These are phyloP conservation scores for Drosophila nasuta DNA, from an alignment of 1,140 invertebrate genomes.

Conservation along the genomic window DNA sequence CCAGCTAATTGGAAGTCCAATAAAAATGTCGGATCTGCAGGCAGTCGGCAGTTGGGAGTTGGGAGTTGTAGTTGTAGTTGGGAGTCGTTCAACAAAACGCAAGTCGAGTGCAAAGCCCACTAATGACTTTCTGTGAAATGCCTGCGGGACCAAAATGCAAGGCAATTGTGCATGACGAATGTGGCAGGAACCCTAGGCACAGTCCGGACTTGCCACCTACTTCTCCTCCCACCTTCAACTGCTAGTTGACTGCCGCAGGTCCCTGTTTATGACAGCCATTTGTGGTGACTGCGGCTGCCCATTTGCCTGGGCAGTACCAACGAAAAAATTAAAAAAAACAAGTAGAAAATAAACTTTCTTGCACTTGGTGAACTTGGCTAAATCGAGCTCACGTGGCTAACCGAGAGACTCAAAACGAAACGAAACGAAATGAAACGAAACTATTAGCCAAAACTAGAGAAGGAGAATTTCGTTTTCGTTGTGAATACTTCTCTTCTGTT, in stretches of 20 bases:
- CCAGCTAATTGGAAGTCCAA: conserved; percentile 83
- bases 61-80: background rate
- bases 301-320: conserved; percentile 30
- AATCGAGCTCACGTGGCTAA: conserved; percentile 72
- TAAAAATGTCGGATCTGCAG: conserved; percentile 81
- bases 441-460: conserved; percentile 56
- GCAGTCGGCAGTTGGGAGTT: conserved; percentile 39
- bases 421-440: conserved; percentile 41
- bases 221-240: conserved; percentile 6
- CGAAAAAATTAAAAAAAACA: background rate
- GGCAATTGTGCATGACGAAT: conserved; percentile 82
- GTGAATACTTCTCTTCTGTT: no score
- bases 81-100: conserved; percentile 40
- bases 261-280: conserved; percentile 78
- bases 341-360: conserved; percentile 63
- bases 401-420: conserved; percentile 39
- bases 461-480: background rate
- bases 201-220: background rate
- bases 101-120: conserved; percentile 77
- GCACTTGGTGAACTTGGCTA: conserved; percentile 54
- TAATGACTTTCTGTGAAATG: conserved; percentile 79
- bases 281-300: conserved; percentile 72
- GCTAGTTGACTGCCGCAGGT: conserved; percentile 21
- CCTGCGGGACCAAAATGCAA: conserved; percentile 63
- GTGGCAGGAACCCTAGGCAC: conserved; percentile 57